phyloP scores from a whole-genome alignment of 2,797 vertebrate genomes.

The Lagocephalus sceleratus region DNA sequence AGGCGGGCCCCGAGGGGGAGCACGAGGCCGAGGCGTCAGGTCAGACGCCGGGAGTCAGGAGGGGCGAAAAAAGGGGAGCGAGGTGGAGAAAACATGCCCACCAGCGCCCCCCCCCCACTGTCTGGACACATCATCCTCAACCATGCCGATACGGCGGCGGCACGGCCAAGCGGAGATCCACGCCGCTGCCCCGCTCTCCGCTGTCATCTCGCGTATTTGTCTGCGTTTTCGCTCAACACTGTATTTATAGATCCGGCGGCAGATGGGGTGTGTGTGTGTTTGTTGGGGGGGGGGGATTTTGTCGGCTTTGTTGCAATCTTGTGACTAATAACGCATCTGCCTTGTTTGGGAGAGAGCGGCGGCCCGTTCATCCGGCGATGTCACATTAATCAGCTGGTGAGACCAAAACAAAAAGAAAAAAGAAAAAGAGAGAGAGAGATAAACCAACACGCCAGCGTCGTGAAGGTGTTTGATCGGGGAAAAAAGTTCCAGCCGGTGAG shows the following conservation, averaged over 20 bases:
- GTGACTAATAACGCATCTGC: slow-evolving; percentile 31
- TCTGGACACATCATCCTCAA: slow-evolving; percentile 70
- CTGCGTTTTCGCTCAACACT: slow-evolving; percentile 42
- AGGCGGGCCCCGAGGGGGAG: too few relatives aligned
- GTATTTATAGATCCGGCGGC: slow-evolving; percentile 37
- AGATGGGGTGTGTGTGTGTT: slow-evolving; percentile 32
- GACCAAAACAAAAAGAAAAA: too few relatives aligned
- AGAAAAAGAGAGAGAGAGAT: too few relatives aligned
- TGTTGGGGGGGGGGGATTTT: too few relatives aligned
- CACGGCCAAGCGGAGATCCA: slow-evolving; percentile 52
- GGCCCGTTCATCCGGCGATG: neutral
- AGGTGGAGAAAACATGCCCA: slow-evolving; percentile 59
- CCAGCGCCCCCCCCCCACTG: slow-evolving; percentile 67
- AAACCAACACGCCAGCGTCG: too few relatives aligned
- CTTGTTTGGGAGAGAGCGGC: slow-evolving; percentile 16
- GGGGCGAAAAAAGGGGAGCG: slow-evolving; percentile 14
- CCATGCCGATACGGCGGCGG: slow-evolving; percentile 38
- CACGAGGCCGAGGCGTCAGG: slow-evolving; percentile 22
- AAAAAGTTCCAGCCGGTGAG: too few relatives aligned
- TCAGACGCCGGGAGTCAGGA: slow-evolving; percentile 11
- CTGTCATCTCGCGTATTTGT: slow-evolving; percentile 52
- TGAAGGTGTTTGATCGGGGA: too few relatives aligned
- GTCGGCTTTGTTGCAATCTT: slow-evolving; percentile 21
- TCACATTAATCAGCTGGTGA: neutral
- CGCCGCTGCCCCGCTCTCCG: slow-evolving; percentile 46